Conservation (phyloP, 1,140 invertebrate genomes). For the Cherax destructor region DNA sequence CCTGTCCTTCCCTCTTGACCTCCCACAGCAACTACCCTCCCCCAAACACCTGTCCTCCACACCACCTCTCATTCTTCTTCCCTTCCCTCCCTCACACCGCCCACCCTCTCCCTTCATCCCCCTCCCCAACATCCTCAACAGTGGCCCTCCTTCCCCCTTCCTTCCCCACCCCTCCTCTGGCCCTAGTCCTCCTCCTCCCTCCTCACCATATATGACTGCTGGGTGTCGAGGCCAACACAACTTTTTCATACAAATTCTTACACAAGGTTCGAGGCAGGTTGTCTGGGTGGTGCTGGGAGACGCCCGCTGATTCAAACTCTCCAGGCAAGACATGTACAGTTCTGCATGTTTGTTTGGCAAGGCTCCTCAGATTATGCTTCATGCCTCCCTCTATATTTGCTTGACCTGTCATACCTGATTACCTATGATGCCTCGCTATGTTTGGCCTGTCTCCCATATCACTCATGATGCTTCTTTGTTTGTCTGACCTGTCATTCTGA, state of each 20-base stretch:
- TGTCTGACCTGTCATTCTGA: too few relatives aligned
- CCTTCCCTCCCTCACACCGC: too few relatives aligned
- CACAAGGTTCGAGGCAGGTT: background rate
- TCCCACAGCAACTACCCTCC: background rate
- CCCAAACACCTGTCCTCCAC: background rate
- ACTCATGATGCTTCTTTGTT: too few relatives aligned
- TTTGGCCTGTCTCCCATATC: too few relatives aligned
- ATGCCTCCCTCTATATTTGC: too few relatives aligned
- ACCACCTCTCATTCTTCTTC: too few relatives aligned
- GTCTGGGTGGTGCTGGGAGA: background rate
- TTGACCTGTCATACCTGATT: too few relatives aligned
- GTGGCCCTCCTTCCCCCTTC: too few relatives aligned
- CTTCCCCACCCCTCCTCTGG: background rate
- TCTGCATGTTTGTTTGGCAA: background rate
- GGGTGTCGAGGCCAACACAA: background rate
- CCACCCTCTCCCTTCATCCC: too few relatives aligned
- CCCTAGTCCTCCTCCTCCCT: conserved; percentile 6
- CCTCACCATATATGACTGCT: conserved; percentile 4
- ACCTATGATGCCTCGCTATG: too few relatives aligned
- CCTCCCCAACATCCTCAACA: too few relatives aligned
- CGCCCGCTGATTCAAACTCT: conserved; percentile 42
- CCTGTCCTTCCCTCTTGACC: background rate
- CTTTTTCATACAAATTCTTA: conserved; percentile 14
- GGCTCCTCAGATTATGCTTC: background rate
- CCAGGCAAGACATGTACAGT: background rate